Evolutionary conservation across 2,888 invertebrate genomes (phyloP), one percentile per base, ranked within the genome.

Genomic region (Lasioglossum lativentre): DNA sequence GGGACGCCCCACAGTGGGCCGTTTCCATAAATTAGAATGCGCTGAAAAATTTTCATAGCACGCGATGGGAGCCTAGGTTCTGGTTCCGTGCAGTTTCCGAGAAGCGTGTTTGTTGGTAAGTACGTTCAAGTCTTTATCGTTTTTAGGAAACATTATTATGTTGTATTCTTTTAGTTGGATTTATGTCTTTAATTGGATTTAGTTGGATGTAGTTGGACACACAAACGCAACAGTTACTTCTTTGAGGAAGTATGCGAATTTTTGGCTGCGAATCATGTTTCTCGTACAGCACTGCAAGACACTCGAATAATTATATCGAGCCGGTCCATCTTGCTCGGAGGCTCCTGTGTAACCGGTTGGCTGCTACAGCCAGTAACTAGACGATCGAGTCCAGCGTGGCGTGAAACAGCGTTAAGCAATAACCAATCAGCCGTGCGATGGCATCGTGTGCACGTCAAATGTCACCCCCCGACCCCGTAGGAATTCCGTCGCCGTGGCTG

Each of bases 341-440:
- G 45, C 47, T 56, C 34, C 72, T 27, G 45, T 10, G 30, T 52
- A 52, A 10, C 27, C 75, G 77, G 14, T 68, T 80, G 72, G 79
- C 56, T 14, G 34, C 14, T 40, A 42, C 73, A 63, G 59, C 73
- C 63, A 56, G 59, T 82, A 86, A 89, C 85, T 82, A 85, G 79
- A 82, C 70, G 80, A 82, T 82, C 83, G 76, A 76, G 86, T 38
- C 85, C 86, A 88, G 70, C 75, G 79, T 81, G 74, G 89, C 91
- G 88, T 90, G 91, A 93, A 93, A 92, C 91, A 86, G 80, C 90
- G 90, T 93, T 92, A 92, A 92, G 92, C 92, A 92, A 92, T 93
- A 92, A 93, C 92, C 93, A 90, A 93, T 93, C 91, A 90, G 80
- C 90, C 89, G 91, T 92, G 88, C 78, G 83, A 88, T 80, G 74